Conservation (phyloP, 2,888 invertebrate genomes). For the Aporophyla lueneburgensis region DNA sequence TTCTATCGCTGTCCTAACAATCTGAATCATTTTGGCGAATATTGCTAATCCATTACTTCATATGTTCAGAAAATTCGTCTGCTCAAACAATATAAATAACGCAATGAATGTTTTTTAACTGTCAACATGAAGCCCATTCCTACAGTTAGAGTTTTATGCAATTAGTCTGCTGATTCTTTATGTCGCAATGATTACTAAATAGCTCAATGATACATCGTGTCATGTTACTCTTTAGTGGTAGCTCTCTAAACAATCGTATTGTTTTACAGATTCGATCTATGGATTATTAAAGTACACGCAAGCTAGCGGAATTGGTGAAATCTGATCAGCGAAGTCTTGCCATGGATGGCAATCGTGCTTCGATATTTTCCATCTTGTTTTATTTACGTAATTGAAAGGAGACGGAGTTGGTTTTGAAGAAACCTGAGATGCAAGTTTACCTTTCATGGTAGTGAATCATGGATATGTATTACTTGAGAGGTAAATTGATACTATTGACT, state of each 20-base stretch:
- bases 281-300: constrained; percentile 57
- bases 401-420: constrained; percentile 24
- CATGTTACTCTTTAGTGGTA: constrained; percentile 33
- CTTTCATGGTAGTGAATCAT: constrained; percentile 49
- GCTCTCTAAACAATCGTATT: constrained; percentile 61
- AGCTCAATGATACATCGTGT: constrained; percentile 33
- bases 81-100: too few species aligned
- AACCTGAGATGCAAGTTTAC: constrained; percentile 33
- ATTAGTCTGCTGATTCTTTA: background rate
- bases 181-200: constrained; percentile 38
- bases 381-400: constrained; percentile 48
- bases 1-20: constrained; percentile 1
- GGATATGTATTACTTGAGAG: constrained; percentile 7
- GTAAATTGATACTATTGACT: constrained; percentile 22
- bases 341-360: constrained; percentile 60
- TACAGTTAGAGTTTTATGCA: too few species aligned
- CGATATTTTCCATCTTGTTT: constrained; percentile 46
- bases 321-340: constrained; percentile 61
- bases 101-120: too few species aligned
- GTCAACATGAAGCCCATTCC: too few species aligned
- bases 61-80: too few species aligned
- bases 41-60: too few species aligned
- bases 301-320: constrained; percentile 69
- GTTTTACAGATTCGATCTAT: constrained; percentile 67
- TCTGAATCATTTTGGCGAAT: too few species aligned